These are phyloP conservation scores for Allolobophora icterica DNA, from an alignment of 2,888 invertebrate species.

Conservation along the genomic window DNA sequence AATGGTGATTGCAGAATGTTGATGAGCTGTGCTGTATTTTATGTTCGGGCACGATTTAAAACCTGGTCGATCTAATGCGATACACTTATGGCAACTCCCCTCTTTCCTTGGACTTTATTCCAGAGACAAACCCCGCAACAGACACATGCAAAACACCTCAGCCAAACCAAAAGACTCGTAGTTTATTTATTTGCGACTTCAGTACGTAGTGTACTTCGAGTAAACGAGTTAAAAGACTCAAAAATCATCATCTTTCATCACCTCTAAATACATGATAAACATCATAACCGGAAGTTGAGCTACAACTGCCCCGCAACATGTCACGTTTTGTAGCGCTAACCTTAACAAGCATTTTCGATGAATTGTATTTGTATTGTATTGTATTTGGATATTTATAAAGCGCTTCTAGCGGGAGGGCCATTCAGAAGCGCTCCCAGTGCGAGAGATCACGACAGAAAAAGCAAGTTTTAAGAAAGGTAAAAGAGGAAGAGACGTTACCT, in stretches of 20 bases:
- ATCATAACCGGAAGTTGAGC: conserved; percentile 18
- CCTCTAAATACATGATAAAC: conserved; percentile 28
- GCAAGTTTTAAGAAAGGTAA: too few relatives aligned
- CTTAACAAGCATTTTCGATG: neutral
- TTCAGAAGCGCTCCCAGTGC: too few relatives aligned
- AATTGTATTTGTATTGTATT: too few relatives aligned
- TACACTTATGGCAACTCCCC: neutral
- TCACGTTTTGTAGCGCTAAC: neutral
- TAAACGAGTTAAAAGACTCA: neutral
- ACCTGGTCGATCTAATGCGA: neutral
- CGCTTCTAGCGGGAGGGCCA: too few relatives aligned
- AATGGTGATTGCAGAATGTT: neutral
- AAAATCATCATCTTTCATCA: neutral
- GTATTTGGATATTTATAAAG: too few relatives aligned
- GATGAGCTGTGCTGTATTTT: neutral
- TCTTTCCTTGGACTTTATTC: neutral
- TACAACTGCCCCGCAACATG: neutral
- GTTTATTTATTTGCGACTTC: neutral
- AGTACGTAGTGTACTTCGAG: neutral
- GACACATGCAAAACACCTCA: neutral
- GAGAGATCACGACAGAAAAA: too few relatives aligned
- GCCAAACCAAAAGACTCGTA: neutral
- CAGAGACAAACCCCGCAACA: neutral
- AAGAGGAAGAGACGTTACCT: too few relatives aligned
- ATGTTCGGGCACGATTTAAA: neutral